Evolutionary conservation across 1,140 invertebrate genomes (phyloP).

Genomic region (Eciton burchellii): DNA sequence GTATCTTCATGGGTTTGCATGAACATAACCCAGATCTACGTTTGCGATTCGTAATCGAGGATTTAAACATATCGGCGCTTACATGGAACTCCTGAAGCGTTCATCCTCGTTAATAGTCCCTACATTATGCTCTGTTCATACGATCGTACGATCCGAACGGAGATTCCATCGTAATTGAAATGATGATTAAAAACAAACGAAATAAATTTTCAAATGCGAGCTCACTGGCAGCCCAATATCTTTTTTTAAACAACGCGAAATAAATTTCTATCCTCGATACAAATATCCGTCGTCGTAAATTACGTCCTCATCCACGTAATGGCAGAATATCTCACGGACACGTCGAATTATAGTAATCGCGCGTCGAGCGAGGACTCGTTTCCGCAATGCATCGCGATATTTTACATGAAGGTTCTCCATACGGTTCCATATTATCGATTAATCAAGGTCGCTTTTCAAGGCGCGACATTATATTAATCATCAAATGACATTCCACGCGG

Average conservation of each 20-base stretch:
- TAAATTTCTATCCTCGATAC: conserved; percentile 2
- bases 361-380: conserved; percentile 13
- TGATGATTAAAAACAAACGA: no score
- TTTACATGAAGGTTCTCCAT: neutral
- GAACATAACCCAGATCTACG: neutral
- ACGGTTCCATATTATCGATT: no score
- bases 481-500: no score
- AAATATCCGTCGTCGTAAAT: conserved; percentile 12
- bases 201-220: no score
- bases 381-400: neutral
- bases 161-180: no score
- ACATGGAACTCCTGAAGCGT: neutral
- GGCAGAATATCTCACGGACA: conserved; percentile 28
- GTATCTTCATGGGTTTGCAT: neutral
- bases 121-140: neutral
- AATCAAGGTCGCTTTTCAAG: neutral
- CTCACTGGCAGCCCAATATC: no score
- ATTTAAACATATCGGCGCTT: neutral
- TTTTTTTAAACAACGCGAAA: neutral
- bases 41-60: neutral
- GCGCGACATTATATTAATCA: no score
- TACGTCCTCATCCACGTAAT: neutral
- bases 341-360: conserved; percentile 2
- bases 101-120: neutral
- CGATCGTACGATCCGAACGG: no score